phyloP scores from a whole-genome alignment of 2,888 invertebrate species.

The Drosophila yooni region DNA sequence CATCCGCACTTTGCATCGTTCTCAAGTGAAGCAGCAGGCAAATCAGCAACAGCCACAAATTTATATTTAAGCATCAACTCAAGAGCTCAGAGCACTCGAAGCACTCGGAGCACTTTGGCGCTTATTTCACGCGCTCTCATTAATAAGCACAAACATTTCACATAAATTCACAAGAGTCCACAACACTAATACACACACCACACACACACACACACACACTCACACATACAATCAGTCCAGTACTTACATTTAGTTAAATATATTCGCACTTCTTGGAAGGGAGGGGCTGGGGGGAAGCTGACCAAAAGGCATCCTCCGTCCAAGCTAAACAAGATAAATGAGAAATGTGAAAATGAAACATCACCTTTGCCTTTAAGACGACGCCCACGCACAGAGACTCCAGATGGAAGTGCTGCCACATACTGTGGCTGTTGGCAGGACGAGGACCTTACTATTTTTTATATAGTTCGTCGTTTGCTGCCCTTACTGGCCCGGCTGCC shows the following conservation, averaged over 20 bases:
- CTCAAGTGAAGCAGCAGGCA: constrained; percentile 24
- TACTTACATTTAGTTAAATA: constrained; percentile 53
- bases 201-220: constrained; percentile 8
- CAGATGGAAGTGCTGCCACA: constrained; percentile 40
- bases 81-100: constrained; percentile 1
- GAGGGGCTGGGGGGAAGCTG: constrained; percentile 9
- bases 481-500: not conserved
- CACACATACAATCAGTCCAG: constrained; percentile 36
- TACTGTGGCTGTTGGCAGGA: constrained; percentile 56
- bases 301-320: constrained; percentile 43
- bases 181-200: not conserved
- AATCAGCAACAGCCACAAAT: constrained; percentile 46
- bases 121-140: constrained; percentile 59
- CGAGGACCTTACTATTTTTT: constrained; percentile 58
- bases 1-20: constrained; percentile 18
- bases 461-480: constrained; percentile 23
- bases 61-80: constrained; percentile 37
- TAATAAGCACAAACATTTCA: constrained; percentile 72
- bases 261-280: constrained; percentile 36
- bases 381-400: constrained; percentile 33
- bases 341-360: constrained; percentile 84
- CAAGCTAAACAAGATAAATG: constrained; percentile 83
- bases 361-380: constrained; percentile 75
- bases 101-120: constrained; percentile 28
- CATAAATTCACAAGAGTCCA: constrained; percentile 51